Evolutionary conservation across 2,113 vertebrate species (phyloP), one percentile per base, ranked within the genome.

Genomic region (Clinocottus analis): DNA sequence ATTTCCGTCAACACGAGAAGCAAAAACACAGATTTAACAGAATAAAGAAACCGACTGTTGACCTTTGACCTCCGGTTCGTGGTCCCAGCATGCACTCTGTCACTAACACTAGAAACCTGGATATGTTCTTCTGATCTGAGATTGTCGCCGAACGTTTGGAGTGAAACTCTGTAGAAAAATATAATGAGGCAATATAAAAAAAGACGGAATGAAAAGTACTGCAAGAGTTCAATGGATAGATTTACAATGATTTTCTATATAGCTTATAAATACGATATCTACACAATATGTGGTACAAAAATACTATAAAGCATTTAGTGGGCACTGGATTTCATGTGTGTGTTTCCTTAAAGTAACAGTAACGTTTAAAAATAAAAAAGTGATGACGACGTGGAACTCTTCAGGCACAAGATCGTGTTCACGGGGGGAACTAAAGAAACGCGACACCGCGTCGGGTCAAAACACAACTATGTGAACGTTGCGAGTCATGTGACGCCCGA

Each of bases 191-290:
- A 87, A 92, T 95, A 88, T 95, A 95, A 87, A 90, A 86, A 87
- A 88, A 91, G 86, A 90, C 77, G 89, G 87, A 93, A 91, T 88
- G 90, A 88, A 94, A 94, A 95, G 95, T 94, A 96, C 93, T 95
- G 96, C 96, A 96, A 96, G 95, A 95, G 94, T 95, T 96, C 94
- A 96, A 89, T 83, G 87, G 93, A 94, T 89, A 95, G 82, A 96
- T 96, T 96, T 96, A 97, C 95, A 96, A 94, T 90, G 93, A 90
- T 94, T 95, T 95, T 95, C 94, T 94, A 95, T 92, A 94, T 96
- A 94, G 95, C 95, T 98, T 95, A 97, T 97, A 97, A 97, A 97
- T 96, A 96, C 79, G 92, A 75, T 95, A 95, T 96, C 95, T 97
- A 96, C 95, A 96, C 95, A 93, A 95, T 92, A 95, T 93, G 94